A percentile compares a stretch with the other conserved stretches of the same genome.
These are phyloP conservation scores for Gari tellinella DNA, from an alignment of 2,888 invertebrate genomes.

Conservation along the genomic window DNA sequence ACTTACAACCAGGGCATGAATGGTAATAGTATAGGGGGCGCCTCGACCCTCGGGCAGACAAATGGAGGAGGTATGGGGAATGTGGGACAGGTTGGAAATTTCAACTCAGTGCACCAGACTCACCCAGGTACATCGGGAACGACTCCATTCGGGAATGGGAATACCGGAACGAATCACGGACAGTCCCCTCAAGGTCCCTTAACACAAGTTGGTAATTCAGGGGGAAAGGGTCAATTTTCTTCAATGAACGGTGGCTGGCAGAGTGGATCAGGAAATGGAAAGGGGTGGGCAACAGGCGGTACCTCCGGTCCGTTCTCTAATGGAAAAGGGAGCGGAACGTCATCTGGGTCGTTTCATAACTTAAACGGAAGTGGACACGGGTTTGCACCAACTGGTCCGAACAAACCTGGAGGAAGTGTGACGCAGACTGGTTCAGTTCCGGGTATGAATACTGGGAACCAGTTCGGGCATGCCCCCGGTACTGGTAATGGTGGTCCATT, in stretches of 20 bases:
- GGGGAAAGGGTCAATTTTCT: constrained; percentile 35
- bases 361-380: constrained; percentile 29
- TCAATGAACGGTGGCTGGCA: constrained; percentile 32
- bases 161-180: not conserved
- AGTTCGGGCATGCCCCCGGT: constrained; percentile 47
- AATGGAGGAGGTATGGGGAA: no score
- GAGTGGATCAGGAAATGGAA: constrained; percentile 36
- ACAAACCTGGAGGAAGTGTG: no score
- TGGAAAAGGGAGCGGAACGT: constrained; percentile 43
- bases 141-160: no score
- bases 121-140: no score
- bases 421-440: constrained; percentile 20
- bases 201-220: constrained; percentile 10
- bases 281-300: constrained; percentile 38
- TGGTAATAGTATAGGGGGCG: no score
- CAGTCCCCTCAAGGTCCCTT: constrained; percentile 1
- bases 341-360: constrained; percentile 35
- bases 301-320: constrained; percentile 34
- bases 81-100: no score
- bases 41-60: no score
- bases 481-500: constrained; percentile 55
- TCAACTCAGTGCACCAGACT: no score
- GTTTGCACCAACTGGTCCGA: constrained; percentile 20
- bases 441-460: constrained; percentile 9
- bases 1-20: not conserved